Evolutionary conservation across 2,888 invertebrate genomes (phyloP), one percentile per base, ranked within the genome.

Genomic region (Uropetala carovei): DNA sequence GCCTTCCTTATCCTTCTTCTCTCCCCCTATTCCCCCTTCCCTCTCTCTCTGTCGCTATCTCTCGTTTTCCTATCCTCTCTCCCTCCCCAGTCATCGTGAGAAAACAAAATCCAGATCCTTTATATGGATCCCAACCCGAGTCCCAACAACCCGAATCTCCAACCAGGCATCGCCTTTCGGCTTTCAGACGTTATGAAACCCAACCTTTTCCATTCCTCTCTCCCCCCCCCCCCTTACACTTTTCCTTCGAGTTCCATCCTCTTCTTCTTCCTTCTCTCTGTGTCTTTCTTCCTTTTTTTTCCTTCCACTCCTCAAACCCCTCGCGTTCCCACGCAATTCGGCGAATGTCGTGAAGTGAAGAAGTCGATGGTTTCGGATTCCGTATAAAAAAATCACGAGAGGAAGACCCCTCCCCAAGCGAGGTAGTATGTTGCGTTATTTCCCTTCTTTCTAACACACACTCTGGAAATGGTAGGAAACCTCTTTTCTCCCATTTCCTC

Each of bases 1-100:
- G 30, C 89, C 56, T 22, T 56, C 56, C 43, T 83, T 43, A 82
- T 82, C 82, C 82, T 14, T 84, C 84, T 30, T 86, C 86, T 18
- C 30, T 27, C 60, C 27, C 85, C 7, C 16, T 18, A 43, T 10
- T 13, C 30, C 30, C 82, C 30, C 30, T 0, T 11, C 75, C 14
- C 22, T n/a, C 75, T 75, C n/a, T 22, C n/a, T 75, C 75, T n/a
- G 43, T 5, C 43, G 43, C 43, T 43, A 43, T 43, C 43, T 43
- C 43, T 43, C 43, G 3, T 43, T 43, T 43, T 75, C 10, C 75
- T 14, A 16, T 14, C 27, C 13, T 43, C 56, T 57, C 56, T 56
- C 27, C 59, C 85, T 22, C 27, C 58, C 59, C 43, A 16, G 7
- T 22, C 85, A 58, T 58, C 59, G 58, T 43, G 43, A 83, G 83